Evolutionary conservation across 2,888 invertebrate genomes (phyloP).

Genomic region (Aplocera efformata): DNA sequence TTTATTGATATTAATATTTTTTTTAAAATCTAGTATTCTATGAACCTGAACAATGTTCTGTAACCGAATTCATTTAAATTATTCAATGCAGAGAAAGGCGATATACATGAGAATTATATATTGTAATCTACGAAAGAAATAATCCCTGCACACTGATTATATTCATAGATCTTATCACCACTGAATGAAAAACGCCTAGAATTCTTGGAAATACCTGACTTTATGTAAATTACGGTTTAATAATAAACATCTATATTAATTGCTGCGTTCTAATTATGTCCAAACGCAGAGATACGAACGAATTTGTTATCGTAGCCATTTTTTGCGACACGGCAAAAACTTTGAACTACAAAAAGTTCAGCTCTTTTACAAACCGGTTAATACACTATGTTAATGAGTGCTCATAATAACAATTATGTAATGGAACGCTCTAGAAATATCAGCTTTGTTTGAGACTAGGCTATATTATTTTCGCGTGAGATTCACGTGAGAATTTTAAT

Average conservation of each 20-base stretch:
- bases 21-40: no score
- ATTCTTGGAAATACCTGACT: no score
- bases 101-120: no score
- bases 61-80: no score
- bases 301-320: background rate
- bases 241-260: constrained; percentile 3
- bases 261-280: constrained; percentile 6
- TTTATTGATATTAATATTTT: no score
- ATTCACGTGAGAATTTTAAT: constrained; percentile 11
- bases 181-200: no score
- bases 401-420: background rate
- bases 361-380: background rate
- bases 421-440: constrained; percentile 5
- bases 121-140: no score
- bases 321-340: background rate
- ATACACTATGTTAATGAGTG: background rate
- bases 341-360: background rate
- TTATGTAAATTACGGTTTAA: background rate
- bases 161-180: no score
- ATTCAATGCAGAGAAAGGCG: no score
- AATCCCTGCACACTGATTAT: no score
- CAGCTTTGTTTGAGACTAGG: constrained; percentile 1
- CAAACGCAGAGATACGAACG: background rate
- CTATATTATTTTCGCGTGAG: constrained; percentile 5
- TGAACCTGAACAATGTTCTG: no score